Conservation (phyloP, 2,888 invertebrate genomes). For the Scaptomyza tumidula region DNA sequence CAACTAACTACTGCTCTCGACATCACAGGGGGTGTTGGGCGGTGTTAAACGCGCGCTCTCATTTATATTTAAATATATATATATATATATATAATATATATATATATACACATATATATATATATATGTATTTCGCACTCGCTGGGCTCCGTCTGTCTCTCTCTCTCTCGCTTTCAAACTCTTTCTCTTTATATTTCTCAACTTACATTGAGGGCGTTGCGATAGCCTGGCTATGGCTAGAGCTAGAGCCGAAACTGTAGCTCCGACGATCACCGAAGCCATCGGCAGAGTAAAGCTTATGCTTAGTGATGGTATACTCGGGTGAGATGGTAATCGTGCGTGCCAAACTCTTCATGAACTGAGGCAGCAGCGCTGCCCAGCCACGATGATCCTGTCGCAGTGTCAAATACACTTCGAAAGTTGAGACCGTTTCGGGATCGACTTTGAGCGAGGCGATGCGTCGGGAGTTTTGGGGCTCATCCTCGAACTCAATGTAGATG, state of each 20-base stretch:
- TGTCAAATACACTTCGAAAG: conserved; percentile 81
- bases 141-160: conserved; percentile 51
- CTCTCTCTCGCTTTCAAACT: conserved; percentile 16
- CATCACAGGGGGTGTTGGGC: conserved; percentile 75
- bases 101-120: background rate
- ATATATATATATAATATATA: too few species aligned
- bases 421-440: conserved; percentile 81
- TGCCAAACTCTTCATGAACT: conserved; percentile 82
- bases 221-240: conserved; percentile 66
- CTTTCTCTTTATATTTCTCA: conserved; percentile 5
- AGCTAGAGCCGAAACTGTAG: conserved; percentile 69
- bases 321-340: conserved; percentile 82
- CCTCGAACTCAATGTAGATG: conserved; percentile 82
- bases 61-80: conserved; percentile 1
- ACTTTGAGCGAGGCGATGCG: conserved; percentile 81
- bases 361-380: conserved; percentile 81
- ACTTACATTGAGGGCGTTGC: conserved; percentile 72
- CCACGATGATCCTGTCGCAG: conserved; percentile 82
- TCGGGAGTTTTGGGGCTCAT: conserved; percentile 81
- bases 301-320: conserved; percentile 81
- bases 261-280: conserved; percentile 65
- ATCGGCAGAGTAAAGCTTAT: conserved; percentile 79
- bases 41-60: conserved; percentile 60
- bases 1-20: conserved; percentile 77
- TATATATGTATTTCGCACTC: conserved; percentile 38